Conservation (phyloP, 2,113 vertebrate species). For the Etheostoma cragini region DNA sequence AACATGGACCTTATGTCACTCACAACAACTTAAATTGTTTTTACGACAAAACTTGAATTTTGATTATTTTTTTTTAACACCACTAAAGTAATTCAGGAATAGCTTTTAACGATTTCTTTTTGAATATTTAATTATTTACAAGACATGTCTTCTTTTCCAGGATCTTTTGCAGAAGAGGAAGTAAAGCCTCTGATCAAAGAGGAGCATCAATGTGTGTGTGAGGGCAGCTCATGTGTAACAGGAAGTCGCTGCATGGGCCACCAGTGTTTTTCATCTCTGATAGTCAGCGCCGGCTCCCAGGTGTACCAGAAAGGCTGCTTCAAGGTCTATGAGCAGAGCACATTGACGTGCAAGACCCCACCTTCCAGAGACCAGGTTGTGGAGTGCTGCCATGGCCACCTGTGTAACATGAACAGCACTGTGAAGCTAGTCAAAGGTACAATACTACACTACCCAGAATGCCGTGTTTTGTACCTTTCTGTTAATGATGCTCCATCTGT, state of each 20-base stretch:
- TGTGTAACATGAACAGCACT: slow-evolving; percentile 96
- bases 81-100: neutral
- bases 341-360: slow-evolving; percentile 96
- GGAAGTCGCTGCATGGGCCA: slow-evolving; percentile 92
- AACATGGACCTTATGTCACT: slow-evolving; percentile 25
- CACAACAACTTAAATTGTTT: neutral
- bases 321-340: slow-evolving; percentile 93
- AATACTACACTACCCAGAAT: neutral
- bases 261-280: slow-evolving; percentile 94
- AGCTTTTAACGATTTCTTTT: neutral
- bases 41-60: neutral
- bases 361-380: slow-evolving; percentile 94
- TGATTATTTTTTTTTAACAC: neutral
- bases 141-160: neutral
- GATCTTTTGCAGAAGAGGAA: slow-evolving; percentile 84
- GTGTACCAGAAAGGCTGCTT: slow-evolving; percentile 98
- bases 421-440: slow-evolving; percentile 91
- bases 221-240: slow-evolving; percentile 91
- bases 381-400: slow-evolving; percentile 94
- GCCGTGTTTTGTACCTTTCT: neutral
- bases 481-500: slow-evolving; percentile 12
- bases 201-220: slow-evolving; percentile 94
- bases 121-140: neutral
- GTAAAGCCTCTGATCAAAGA: slow-evolving; percentile 82
- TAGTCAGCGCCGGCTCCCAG: slow-evolving; percentile 86